Base-by-base conservation (phyloP, 1,140 invertebrate genomes). In the Nautilus pompilius region DNA sequence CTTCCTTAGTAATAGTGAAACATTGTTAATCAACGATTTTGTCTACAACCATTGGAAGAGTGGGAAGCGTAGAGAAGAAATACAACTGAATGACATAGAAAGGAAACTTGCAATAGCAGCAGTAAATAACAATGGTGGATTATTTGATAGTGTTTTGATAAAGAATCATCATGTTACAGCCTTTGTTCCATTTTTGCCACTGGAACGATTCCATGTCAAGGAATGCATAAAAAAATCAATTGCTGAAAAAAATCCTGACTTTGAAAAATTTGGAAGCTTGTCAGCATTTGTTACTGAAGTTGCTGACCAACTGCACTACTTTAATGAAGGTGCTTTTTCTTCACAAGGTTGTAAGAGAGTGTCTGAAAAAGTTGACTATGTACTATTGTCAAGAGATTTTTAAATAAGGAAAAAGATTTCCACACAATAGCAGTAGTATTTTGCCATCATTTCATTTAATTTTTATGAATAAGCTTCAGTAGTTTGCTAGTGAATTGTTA, bases 151-250 rank as follows among this genome's bases (percentile, higher is more conserved):
- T 69, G 87, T 89, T 63, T 80, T 93, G 0, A 93, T 99, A 68
- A 86, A 89, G 41, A 87, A 88, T 22, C 90, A 90, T 82, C 83
- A 97, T 17, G 93, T 99, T 60, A 94, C 96, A 82, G 89, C 93
- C 75, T 98, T 91, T 77, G 86, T 98, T 59, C 96, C 96, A 62
- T 99, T 98, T 79, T 75, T 99, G 60, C 95, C 96, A 1, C 78
- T 99, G 34, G 93, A 98, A 83, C 87, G 90, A 77, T 70, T 82
- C 6, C 95, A 99, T 84, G 87, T 98, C 5, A 83, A 85, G 65
- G 74, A 87, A 58, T 98, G 95, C 81, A 82, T 86, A 22, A 63
- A 65, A 56, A 82, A 86, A 59, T n/a, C n/a, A n/a, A n/a, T n/a
- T n/a, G n/a, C n/a, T n/a, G n/a, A 56, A 82, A 86, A 59, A n/a